These are phyloP conservation scores for Seira ritae DNA, from an alignment of 2,888 invertebrate genomes.

Conservation along the genomic window DNA sequence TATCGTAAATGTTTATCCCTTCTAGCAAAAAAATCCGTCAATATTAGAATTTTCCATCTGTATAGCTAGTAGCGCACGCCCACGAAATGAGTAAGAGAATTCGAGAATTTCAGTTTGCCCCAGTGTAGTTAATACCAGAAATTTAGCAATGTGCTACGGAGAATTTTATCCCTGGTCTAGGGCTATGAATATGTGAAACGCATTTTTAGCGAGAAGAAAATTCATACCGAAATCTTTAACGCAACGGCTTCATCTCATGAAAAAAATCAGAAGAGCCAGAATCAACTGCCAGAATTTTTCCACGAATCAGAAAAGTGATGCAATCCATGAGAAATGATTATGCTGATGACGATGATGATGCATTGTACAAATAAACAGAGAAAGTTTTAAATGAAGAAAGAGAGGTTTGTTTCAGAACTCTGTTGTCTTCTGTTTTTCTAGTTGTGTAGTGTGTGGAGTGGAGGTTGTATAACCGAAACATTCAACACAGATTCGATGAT, in stretches of 20 bases:
- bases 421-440: background rate
- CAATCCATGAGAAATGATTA: conserved; percentile 13
- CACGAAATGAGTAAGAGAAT: too few species aligned
- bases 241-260: background rate
- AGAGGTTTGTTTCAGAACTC: conserved; percentile 15
- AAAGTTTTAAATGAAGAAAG: conserved; percentile 32
- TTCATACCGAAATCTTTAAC: too few species aligned
- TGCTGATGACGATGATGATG: conserved; percentile 40
- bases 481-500: too few species aligned
- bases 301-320: background rate
- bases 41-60: too few species aligned
- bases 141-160: too few species aligned
- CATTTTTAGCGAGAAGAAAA: too few species aligned
- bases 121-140: background rate
- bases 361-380: conserved; percentile 62
- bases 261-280: background rate
- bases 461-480: background rate
- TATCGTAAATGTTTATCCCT: too few species aligned
- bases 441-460: background rate
- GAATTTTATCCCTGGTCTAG: too few species aligned
- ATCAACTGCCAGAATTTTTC: background rate
- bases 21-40: too few species aligned
- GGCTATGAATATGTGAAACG: too few species aligned
- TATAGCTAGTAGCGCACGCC: too few species aligned
- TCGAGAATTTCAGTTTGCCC: background rate